phyloP scores from a whole-genome alignment of 2,113 vertebrate genomes.

The Dasyprocta punctata region DNA sequence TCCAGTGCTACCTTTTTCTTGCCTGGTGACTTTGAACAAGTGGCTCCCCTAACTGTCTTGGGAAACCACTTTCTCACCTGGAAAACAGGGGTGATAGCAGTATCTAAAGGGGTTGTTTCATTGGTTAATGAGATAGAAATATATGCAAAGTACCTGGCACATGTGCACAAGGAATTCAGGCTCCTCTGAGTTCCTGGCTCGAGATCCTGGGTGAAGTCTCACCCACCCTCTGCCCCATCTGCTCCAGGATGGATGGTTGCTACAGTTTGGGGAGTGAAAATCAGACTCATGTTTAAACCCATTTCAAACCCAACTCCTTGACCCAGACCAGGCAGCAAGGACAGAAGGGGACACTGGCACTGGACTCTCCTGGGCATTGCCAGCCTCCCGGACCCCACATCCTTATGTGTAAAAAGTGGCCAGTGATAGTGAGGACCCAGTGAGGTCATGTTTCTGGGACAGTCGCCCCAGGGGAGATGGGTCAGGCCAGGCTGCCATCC shows the following conservation, averaged over 20 bases:
- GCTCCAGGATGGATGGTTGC: background rate
- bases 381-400: background rate
- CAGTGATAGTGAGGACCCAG: background rate
- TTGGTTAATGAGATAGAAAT: background rate
- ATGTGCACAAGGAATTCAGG: background rate
- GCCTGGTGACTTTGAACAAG: background rate
- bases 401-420: background rate
- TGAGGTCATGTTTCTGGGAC: background rate
- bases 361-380: accelerated
- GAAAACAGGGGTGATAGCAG: background rate
- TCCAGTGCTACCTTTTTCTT: background rate
- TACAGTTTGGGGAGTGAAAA: background rate
- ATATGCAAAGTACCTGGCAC: too few relatives aligned
- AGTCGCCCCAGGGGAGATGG: background rate
- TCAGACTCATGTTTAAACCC: background rate
- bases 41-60: background rate
- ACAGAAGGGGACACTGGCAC: background rate
- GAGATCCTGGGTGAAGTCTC: background rate
- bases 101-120: background rate
- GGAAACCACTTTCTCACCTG: slow-evolving; percentile 1
- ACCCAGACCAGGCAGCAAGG: background rate
- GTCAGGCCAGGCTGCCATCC: accelerated
- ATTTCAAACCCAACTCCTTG: background rate
- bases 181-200: background rate
- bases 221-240: background rate